Conservation (phyloP, 2,797 vertebrate species). For the Cetoscarus ocellatus region DNA sequence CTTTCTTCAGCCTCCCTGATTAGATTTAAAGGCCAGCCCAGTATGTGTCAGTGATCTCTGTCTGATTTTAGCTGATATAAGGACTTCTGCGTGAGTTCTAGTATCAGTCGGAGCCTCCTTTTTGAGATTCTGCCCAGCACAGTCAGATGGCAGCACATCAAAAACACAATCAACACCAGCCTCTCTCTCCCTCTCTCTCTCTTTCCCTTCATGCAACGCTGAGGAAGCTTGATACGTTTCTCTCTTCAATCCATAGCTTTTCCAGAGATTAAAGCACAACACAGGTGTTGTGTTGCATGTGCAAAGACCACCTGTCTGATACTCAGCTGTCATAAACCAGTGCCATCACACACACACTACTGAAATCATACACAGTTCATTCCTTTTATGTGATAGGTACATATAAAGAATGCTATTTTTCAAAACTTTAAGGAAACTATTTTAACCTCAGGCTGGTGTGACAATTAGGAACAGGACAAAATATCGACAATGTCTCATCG, state of each 20-base stretch:
- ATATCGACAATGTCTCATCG: no score
- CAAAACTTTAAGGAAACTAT: no score
- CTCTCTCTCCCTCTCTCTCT: slow-evolving; percentile 4
- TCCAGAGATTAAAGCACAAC: slow-evolving; percentile 44
- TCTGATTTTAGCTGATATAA: slow-evolving; percentile 30
- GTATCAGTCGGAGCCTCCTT: slow-evolving; percentile 35
- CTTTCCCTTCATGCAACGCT: slow-evolving; percentile 19
- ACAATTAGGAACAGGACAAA: no score
- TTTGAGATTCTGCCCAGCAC: slow-evolving; percentile 38
- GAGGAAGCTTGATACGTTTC: slow-evolving; percentile 31
- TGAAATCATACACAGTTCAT: slow-evolving; percentile 6
- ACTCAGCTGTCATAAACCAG: slow-evolving; percentile 1
- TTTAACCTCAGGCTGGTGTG: no score
- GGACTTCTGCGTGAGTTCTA: slow-evolving; percentile 33
- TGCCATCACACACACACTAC: background rate
- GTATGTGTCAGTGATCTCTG: slow-evolving; percentile 20
- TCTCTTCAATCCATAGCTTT: slow-evolving; percentile 20
- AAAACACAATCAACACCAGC: slow-evolving; percentile 36
- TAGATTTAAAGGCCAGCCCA: slow-evolving; percentile 18
- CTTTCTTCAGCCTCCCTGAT: slow-evolving; percentile 25
- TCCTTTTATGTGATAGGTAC: slow-evolving; percentile 13
- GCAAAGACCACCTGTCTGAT: slow-evolving; percentile 31
- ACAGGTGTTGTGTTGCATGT: slow-evolving; percentile 30
- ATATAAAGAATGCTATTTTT: slow-evolving; percentile 2
- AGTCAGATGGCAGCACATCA: slow-evolving; percentile 51